Percentiles rank a stretch among this genome's conserved stretches.
Conservation (phyloP, 2,113 vertebrate genomes). For the Salminus brasiliensis region DNA sequence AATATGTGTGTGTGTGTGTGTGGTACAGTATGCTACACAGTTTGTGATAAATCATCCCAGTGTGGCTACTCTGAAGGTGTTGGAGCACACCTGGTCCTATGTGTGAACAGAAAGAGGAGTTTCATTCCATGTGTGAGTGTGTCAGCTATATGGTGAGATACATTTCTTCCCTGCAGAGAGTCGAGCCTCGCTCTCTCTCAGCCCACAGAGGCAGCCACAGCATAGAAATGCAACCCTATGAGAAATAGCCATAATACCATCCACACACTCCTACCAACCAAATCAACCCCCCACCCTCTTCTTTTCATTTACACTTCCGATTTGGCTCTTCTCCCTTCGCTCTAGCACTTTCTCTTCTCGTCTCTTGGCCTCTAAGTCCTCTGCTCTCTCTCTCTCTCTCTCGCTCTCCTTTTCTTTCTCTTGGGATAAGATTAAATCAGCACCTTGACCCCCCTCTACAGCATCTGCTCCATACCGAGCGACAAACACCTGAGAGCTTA, state of each 20-base stretch:
- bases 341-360: background rate
- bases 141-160: slow-evolving; percentile 30
- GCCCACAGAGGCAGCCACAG: slow-evolving; percentile 26
- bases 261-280: slow-evolving; percentile 58
- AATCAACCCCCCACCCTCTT: slow-evolving; percentile 22
- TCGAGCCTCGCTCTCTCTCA: slow-evolving; percentile 44
- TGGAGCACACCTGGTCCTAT: slow-evolving; percentile 21
- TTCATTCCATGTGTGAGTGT: slow-evolving; percentile 34
- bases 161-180: slow-evolving; percentile 5
- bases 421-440: slow-evolving; percentile 47
- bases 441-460: slow-evolving; percentile 45
- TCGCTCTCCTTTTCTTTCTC: slow-evolving; percentile 28
- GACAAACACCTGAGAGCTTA: slow-evolving; percentile 33
- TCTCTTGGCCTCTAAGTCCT: slow-evolving; percentile 20
- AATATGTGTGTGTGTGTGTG: too few species aligned
- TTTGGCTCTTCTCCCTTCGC: background rate
- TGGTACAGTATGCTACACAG: background rate
- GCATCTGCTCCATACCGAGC: slow-evolving; percentile 45
- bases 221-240: background rate
- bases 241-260: slow-evolving; percentile 47
- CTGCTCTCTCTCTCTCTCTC: slow-evolving; percentile 19
- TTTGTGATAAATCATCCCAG: background rate
- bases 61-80: slow-evolving; percentile 22
- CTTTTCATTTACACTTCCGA: background rate
- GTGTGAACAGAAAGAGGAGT: slow-evolving; percentile 28